These are phyloP conservation scores for Oedothorax gibbosus DNA, from an alignment of 1,140 invertebrate species.

Conservation along the genomic window DNA sequence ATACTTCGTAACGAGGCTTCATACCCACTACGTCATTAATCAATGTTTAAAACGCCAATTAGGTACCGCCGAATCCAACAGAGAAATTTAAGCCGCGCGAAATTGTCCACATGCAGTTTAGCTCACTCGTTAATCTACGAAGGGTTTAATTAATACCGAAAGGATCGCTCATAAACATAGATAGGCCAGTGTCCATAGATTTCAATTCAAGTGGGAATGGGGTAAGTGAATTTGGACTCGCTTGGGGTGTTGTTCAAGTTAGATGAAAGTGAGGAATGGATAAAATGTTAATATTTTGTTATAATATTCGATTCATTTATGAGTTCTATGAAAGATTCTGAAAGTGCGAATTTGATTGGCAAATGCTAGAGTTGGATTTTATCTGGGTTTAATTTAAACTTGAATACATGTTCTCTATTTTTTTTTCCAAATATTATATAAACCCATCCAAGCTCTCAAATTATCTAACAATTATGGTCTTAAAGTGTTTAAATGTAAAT, in stretches of 20 bases:
- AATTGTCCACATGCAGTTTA: constrained; percentile 47
- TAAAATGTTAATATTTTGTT: too few species aligned
- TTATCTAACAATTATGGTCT: too few species aligned
- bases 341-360: too few species aligned
- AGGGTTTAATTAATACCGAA: constrained; percentile 33
- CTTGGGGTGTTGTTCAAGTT: background rate
- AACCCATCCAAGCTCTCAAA: too few species aligned
- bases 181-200: background rate
- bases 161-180: constrained; percentile 33
- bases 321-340: too few species aligned
- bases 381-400: too few species aligned
- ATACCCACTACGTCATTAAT: constrained; percentile 42
- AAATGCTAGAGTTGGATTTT: too few species aligned
- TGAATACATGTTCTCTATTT: too few species aligned
- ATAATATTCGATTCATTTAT: too few species aligned
- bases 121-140: constrained; percentile 34
- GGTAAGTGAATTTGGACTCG: background rate
- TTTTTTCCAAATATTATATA: too few species aligned
- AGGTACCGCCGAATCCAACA: constrained; percentile 30
- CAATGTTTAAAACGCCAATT: constrained; percentile 53
- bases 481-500: too few species aligned
- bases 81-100: constrained; percentile 40
- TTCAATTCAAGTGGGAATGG: background rate
- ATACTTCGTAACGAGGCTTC: background rate
- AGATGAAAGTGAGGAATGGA: too few species aligned